phyloP scores from a whole-genome alignment of 2,113 vertebrate genomes.

The Mohoua ochrocephala region DNA sequence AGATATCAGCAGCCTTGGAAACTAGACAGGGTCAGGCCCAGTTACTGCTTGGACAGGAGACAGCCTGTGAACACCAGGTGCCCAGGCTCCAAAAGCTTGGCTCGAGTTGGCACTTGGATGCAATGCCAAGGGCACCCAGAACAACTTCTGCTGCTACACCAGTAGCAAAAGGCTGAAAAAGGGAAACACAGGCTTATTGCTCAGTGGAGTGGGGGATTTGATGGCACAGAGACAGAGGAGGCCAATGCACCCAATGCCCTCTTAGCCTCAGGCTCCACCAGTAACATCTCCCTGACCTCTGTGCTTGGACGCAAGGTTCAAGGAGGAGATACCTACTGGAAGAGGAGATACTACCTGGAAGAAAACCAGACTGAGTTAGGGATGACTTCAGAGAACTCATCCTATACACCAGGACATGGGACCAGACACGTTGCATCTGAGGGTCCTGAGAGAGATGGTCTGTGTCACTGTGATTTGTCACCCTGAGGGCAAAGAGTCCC shows the following conservation, averaged over 20 bases:
- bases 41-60: background rate
- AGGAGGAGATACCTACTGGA: background rate
- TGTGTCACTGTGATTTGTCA: background rate
- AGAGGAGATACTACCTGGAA: background rate
- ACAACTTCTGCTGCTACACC: background rate
- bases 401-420: background rate
- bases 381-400: background rate
- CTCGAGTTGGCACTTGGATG: background rate
- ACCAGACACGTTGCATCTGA: background rate
- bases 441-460: background rate
- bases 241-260: background rate
- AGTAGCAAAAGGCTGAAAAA: background rate
- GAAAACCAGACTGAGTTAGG: background rate
- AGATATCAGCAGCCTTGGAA: background rate
- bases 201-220: background rate
- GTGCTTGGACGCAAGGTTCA: background rate
- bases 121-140: background rate
- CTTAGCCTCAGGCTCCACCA: background rate
- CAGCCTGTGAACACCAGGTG: background rate
- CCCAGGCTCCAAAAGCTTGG: background rate
- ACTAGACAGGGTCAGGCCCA: background rate
- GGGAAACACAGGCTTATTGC: background rate
- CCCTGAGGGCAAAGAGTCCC: background rate
- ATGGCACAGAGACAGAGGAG: background rate
- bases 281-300: background rate